A percentile compares a stretch with the other conserved stretches of the same genome.
phyloP scores from a whole-genome alignment of 2,888 invertebrate species.

The Apomyelois bistriatella region DNA sequence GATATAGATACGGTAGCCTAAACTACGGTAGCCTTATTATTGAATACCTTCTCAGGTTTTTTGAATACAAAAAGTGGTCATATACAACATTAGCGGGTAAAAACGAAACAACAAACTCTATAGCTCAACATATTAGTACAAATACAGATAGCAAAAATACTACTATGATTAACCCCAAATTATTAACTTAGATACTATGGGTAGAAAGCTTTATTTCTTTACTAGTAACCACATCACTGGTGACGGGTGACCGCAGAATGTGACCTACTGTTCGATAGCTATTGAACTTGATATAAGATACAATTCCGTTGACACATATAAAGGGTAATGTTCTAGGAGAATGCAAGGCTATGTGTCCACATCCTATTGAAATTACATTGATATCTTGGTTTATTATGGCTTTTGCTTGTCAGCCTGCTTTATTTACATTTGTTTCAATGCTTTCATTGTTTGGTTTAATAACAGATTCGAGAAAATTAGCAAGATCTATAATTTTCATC shows the following conservation, averaged over 20 bases:
- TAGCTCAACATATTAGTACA: too few species aligned
- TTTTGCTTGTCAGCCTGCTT: neutral
- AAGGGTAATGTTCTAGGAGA: neutral
- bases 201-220: neutral
- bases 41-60: too few species aligned
- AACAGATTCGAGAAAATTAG: neutral
- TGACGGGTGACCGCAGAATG: constrained; percentile 6
- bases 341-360: neutral
- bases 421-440: too few species aligned
- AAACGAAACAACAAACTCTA: neutral
- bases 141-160: too few species aligned
- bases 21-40: too few species aligned
- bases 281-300: constrained; percentile 10
- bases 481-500: too few species aligned
- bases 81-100: too few species aligned
- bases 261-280: constrained; percentile 6
- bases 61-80: too few species aligned
- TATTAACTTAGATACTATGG: neutral
- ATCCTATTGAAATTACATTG: too few species aligned
- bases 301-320: constrained; percentile 3
- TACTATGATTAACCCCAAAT: too few species aligned
- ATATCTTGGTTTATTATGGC: too few species aligned
- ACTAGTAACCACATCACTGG: neutral
- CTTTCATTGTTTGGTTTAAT: neutral
- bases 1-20: too few species aligned